These are phyloP conservation scores for Hetaerina americana DNA, from an alignment of 1,140 invertebrate genomes.

Conservation along the genomic window DNA sequence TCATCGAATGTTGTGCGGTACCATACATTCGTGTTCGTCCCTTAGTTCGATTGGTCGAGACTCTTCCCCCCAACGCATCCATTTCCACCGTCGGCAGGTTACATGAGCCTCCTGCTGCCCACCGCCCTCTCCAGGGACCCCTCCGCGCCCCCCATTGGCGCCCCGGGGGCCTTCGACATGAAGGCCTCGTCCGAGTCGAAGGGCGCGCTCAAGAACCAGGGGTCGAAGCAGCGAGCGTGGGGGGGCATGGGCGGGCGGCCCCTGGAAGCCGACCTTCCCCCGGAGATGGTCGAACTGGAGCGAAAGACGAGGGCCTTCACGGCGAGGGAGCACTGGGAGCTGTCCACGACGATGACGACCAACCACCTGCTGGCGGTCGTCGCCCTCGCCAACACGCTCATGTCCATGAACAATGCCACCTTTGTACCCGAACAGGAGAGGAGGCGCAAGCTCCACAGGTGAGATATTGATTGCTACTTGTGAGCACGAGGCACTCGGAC, in stretches of 20 bases:
- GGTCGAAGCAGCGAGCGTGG: neutral
- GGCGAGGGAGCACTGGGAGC: constrained; percentile 82
- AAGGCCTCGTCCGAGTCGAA: neutral
- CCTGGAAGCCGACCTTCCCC: constrained; percentile 50
- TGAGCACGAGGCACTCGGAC: no score
- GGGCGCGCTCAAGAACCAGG: neutral
- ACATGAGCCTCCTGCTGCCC: constrained; percentile 87
- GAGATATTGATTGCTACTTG: no score
- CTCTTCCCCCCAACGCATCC: no score
- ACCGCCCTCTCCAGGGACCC: constrained; percentile 31
- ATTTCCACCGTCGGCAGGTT: constrained; percentile 35
- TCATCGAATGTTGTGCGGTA: no score
- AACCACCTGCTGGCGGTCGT: constrained; percentile 92
- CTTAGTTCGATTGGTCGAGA: no score
- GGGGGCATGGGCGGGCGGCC: neutral
- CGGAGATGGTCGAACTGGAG: constrained; percentile 59
- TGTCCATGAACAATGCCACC: constrained; percentile 94
- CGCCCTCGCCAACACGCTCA: constrained; percentile 88
- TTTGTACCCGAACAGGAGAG: constrained; percentile 77
- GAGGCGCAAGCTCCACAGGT: constrained; percentile 55
- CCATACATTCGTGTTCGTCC: no score
- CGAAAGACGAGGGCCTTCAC: constrained; percentile 70
- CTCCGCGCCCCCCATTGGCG: neutral
- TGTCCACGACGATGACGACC: constrained; percentile 86
- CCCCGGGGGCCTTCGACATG: neutral